Evolutionary conservation across 2,888 invertebrate species (phyloP).

Genomic region (Spialia ferax): DNA sequence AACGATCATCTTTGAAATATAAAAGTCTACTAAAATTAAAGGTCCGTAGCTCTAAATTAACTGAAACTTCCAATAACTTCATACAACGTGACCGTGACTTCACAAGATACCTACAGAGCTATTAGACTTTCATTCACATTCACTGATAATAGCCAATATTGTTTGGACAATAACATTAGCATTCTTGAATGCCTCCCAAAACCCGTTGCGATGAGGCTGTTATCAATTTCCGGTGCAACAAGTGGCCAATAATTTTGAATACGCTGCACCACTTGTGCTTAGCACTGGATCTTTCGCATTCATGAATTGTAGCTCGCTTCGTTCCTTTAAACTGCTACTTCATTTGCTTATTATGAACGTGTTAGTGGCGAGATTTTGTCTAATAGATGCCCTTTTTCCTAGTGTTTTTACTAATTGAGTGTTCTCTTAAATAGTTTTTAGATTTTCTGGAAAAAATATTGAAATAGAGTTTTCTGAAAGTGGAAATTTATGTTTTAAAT

Average conservation of each 20-base stretch:
- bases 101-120: background rate
- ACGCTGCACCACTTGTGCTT: slow-evolving; percentile 60
- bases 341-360: slow-evolving; percentile 26
- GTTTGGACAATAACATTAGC: slow-evolving; percentile 56
- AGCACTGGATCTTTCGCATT: slow-evolving; percentile 59
- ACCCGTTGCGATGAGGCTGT: slow-evolving; percentile 71
- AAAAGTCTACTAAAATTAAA: too few relatives aligned
- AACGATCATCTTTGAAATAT: too few relatives aligned
- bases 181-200: slow-evolving; percentile 78
- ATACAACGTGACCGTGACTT: too few relatives aligned
- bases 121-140: background rate
- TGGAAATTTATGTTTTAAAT: too few relatives aligned
- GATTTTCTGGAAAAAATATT: too few relatives aligned
- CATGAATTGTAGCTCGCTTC: slow-evolving; percentile 37
- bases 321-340: slow-evolving; percentile 20
- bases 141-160: slow-evolving; percentile 44
- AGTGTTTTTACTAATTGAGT: too few relatives aligned
- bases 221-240: slow-evolving; percentile 84
- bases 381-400: too few relatives aligned
- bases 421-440: too few relatives aligned
- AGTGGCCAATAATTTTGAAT: slow-evolving; percentile 85
- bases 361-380: slow-evolving; percentile 3
- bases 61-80: too few relatives aligned
- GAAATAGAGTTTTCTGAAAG: too few relatives aligned
- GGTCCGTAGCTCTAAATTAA: too few relatives aligned